phyloP scores from a whole-genome alignment of 2,888 invertebrate genomes.

The Melanotus villosus region DNA sequence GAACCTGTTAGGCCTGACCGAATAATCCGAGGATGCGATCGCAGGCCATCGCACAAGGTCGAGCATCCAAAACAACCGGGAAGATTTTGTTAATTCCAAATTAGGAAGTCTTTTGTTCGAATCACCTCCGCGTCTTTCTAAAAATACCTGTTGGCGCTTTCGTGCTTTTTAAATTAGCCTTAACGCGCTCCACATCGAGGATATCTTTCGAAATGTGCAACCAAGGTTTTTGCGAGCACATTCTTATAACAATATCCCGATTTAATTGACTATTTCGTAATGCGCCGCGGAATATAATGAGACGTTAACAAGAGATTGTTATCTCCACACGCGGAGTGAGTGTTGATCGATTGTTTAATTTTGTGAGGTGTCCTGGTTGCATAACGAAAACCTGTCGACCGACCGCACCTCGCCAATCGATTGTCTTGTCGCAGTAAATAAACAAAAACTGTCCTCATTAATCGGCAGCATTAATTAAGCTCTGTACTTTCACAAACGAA shows the following conservation, averaged over 20 bases:
- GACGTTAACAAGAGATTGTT: conserved; percentile 31
- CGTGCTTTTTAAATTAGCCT: background rate
- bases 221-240: conserved; percentile 15
- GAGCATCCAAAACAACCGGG: conserved; percentile 33
- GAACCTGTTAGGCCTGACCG: conserved; percentile 60
- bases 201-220: background rate
- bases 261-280: conserved; percentile 32
- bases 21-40: conserved; percentile 54
- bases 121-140: background rate
- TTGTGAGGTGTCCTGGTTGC: conserved; percentile 53
- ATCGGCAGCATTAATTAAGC: conserved; percentile 58
- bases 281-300: conserved; percentile 30
- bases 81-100: conserved; percentile 32
- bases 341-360: conserved; percentile 57
- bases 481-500: conserved; percentile 46
- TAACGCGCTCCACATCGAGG: background rate
- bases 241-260: conserved; percentile 20
- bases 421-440: conserved; percentile 58
- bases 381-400: conserved; percentile 51
- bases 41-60: conserved; percentile 53
- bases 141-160: background rate
- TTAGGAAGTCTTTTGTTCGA: conserved; percentile 22
- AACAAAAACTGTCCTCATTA: conserved; percentile 61
- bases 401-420: conserved; percentile 55
- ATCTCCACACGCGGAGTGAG: conserved; percentile 41